These are phyloP conservation scores for Microtus montanus DNA, from an alignment of 2,113 vertebrate species.

Conservation along the genomic window DNA sequence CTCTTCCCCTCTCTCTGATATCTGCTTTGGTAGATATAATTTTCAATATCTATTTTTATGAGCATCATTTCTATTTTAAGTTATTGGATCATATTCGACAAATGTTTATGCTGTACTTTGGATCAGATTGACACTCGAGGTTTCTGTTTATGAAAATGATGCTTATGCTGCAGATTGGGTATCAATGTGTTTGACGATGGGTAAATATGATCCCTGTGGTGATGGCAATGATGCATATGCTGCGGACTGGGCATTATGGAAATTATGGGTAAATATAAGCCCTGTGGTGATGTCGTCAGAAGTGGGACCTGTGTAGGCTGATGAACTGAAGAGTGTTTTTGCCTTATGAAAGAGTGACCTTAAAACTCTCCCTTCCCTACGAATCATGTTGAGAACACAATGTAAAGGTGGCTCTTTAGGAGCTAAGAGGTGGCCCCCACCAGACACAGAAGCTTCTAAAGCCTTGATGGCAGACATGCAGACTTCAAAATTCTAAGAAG, in stretches of 20 bases:
- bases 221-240: not conserved
- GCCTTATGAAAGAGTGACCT: too few relatives aligned
- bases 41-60: slow-evolving; percentile 70
- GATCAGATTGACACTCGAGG: slow-evolving; percentile 53
- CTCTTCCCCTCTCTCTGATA: not conserved
- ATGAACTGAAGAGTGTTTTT: too few relatives aligned
- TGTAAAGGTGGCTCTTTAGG: not conserved
- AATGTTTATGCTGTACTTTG: slow-evolving; percentile 21
- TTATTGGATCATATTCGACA: not conserved
- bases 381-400: too few relatives aligned
- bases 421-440: not conserved
- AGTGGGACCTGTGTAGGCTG: too few relatives aligned
- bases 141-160: not conserved
- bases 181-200: too few relatives aligned
- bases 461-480: not conserved
- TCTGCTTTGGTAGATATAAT: slow-evolving; percentile 19
- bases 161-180: not conserved
- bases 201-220: not conserved
- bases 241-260: too few relatives aligned
- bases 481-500: not conserved
- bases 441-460: too few relatives aligned
- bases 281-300: not conserved
- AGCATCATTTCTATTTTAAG: slow-evolving; percentile 13
- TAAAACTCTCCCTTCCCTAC: not conserved
- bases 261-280: not conserved